phyloP scores from a whole-genome alignment of 2,113 vertebrate species.

The Cricetomys ansorgei region DNA sequence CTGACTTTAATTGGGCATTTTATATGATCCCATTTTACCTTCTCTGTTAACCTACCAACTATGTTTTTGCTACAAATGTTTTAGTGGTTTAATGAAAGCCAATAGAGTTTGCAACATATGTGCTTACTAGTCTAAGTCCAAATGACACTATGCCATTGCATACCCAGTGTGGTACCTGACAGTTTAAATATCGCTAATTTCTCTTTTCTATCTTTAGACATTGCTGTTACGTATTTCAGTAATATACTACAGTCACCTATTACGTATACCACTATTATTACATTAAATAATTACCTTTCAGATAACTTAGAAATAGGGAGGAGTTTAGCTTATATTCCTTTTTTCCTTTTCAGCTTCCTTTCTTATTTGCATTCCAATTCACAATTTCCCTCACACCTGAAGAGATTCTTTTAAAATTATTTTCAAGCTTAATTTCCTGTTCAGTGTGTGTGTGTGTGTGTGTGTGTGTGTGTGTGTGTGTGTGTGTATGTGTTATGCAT shows the following conservation, averaged over 20 bases:
- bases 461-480: background rate
- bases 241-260: background rate
- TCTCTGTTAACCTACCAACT: background rate
- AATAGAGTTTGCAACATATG: background rate
- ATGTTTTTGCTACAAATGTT: background rate
- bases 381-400: background rate
- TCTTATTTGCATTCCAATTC: background rate
- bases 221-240: background rate
- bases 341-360: background rate
- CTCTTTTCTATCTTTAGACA: background rate
- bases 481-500: background rate
- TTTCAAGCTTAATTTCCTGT: background rate
- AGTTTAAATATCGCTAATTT: background rate
- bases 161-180: background rate
- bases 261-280: background rate
- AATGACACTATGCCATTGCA: background rate
- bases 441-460: background rate
- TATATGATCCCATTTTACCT: background rate
- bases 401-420: conserved; percentile 3
- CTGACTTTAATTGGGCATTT: background rate
- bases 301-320: background rate
- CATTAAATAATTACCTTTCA: background rate
- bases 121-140: background rate
- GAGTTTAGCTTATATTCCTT: background rate
- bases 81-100: background rate